Percentiles rank a stretch among this genome's conserved stretches.
Evolutionary conservation across 2,113 vertebrate species (phyloP).

Genomic region (Leiothrix lutea): DNA sequence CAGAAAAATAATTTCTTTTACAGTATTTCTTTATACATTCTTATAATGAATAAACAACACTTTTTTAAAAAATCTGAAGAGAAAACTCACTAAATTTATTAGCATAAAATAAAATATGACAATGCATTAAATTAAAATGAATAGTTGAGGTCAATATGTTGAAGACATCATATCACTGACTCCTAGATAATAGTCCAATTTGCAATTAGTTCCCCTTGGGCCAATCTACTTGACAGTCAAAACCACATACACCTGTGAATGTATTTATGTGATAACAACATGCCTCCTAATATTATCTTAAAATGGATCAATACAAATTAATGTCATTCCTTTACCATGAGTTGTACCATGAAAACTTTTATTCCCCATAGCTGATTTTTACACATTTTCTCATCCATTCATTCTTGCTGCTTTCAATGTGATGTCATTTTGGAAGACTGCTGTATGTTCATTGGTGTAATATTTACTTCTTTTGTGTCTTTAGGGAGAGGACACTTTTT

Average conservation of each 20-base stretch:
- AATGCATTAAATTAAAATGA: background rate
- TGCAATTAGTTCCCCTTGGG: background rate
- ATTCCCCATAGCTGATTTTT: background rate
- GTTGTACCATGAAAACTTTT: background rate
- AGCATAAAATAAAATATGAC: background rate
- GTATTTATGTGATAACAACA: background rate
- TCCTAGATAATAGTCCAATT: background rate
- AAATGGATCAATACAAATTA: background rate
- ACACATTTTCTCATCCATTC: background rate
- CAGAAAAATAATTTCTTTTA: background rate
- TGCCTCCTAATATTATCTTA: background rate
- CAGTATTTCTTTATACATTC: background rate
- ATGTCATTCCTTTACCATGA: background rate
- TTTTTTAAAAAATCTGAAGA: background rate
- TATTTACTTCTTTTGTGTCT: background rate
- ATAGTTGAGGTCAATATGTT: background rate
- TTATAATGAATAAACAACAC: fast-evolving
- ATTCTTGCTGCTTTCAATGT: background rate
- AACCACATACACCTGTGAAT: background rate
- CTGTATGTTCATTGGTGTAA: background rate
- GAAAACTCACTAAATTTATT: background rate
- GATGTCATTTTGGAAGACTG: background rate
- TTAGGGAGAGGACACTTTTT: background rate
- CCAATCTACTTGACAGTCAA: background rate
- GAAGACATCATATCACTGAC: background rate